phyloP scores from a whole-genome alignment of 2,113 vertebrate species.

The Enhydra lutris region DNA sequence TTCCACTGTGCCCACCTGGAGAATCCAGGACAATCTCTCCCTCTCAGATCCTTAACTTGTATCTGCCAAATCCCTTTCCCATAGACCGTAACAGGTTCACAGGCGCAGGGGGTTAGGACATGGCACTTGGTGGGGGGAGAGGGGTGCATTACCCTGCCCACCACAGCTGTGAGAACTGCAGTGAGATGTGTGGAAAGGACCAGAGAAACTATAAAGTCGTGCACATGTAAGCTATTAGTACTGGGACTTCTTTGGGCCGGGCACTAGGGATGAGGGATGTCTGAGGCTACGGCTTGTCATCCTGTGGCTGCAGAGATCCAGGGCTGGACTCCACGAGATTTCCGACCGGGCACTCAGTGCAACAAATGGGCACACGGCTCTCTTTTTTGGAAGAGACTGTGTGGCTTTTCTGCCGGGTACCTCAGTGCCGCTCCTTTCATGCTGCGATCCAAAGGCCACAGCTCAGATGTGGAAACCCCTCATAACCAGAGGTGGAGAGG shows the following conservation, averaged over 20 bases:
- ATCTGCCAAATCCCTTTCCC: background rate
- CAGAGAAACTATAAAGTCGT: rapidly evolving
- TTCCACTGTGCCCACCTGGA: no score
- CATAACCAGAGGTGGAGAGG: background rate
- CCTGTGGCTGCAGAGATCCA: rapidly evolving
- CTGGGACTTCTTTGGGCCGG: rapidly evolving
- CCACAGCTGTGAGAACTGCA: background rate
- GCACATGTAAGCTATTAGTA: rapidly evolving
- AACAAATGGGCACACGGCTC: rapidly evolving
- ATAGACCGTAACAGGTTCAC: rapidly evolving
- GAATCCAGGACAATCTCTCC: background rate
- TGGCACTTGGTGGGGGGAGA: background rate
- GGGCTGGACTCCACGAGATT: rapidly evolving
- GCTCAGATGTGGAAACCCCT: background rate
- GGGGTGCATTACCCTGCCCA: background rate
- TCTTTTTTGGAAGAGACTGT: background rate
- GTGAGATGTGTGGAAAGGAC: background rate
- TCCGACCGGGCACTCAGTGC: rapidly evolving
- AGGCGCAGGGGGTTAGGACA: background rate
- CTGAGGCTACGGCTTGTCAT: background rate
- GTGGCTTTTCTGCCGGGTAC: background rate
- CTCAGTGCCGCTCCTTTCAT: background rate
- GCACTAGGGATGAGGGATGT: rapidly evolving
- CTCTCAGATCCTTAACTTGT: background rate
- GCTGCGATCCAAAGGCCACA: background rate